Evolutionary conservation across 2,797 vertebrate species (phyloP), one percentile per base, ranked within the genome.

Genomic region (Coreius guichenoti): DNA sequence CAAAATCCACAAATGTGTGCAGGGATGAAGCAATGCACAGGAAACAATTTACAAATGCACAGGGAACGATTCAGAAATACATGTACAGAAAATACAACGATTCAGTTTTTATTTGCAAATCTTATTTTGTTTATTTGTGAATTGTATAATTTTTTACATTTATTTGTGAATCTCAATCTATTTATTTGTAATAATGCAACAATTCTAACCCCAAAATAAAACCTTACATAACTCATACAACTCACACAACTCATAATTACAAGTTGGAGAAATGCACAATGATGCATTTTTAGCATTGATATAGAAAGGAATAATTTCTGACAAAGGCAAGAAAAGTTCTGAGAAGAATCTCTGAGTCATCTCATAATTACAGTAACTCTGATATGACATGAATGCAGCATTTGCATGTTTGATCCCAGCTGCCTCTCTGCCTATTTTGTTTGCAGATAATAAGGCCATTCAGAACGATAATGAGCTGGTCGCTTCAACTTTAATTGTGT

Each of bases 291-390:
- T 26, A 82, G 69, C 17, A 1, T 33, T 82, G 7, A 54, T 8
- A n/a, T 23, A 73, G 54, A 61, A 43, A 33, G 29, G 8, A 63
- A 61, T 63, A 1, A 17, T 31, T 61, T 63, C 54, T 82, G 39
- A 58, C n/a, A 36, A 77, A 58, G 23, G 43, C 4, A 17, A 39
- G 51, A 43, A 56, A 54, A 77, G 33, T 39, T 56, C 49, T 6
- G 49, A 39, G 31, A 43, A 39, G 23, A 43, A 26, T 78, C 68
- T 58, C n/a, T 56, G 51, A 29, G 36, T 82, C 80, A 82, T 74
- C 26, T 51, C 43, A 58, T 75, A 74, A 82, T 63, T 43, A n/a
- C 70, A 75, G 70, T 63, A 63, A 36, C 72, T 82, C 43, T n/a
- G 26, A 73, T 29, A 61, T 43, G 14, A 13, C 56, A 43, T 21